phyloP scores from a whole-genome alignment of 2,113 vertebrate genomes.

The Epinephelus cyanopodus region DNA sequence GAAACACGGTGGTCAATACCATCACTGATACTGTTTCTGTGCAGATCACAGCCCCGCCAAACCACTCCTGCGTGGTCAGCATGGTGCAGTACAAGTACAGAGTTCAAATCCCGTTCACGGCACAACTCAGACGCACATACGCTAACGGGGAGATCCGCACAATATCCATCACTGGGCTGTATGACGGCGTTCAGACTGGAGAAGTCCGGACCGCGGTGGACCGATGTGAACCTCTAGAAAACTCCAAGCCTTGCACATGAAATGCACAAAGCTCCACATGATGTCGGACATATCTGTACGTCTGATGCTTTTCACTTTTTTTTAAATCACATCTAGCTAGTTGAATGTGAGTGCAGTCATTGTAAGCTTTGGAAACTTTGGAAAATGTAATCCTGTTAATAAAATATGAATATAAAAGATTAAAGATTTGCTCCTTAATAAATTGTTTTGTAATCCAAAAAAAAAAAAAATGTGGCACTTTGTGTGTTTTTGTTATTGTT shows the following conservation, averaged over 20 bases:
- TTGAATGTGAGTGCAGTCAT: too few relatives aligned
- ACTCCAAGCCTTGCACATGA: neutral
- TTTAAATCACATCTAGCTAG: too few relatives aligned
- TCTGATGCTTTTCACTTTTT: too few relatives aligned
- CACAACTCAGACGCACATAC: neutral
- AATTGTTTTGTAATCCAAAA: too few relatives aligned
- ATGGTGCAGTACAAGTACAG: neutral
- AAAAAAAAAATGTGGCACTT: too few relatives aligned
- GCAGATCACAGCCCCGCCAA: neutral
- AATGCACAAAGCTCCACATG: neutral
- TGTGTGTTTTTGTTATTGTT: too few relatives aligned
- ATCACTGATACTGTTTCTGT: neutral
- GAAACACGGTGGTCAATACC: neutral
- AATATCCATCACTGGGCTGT: neutral
- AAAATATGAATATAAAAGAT: too few relatives aligned
- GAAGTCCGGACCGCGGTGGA: neutral
- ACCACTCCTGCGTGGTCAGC: neutral
- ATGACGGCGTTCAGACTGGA: fast-evolving
- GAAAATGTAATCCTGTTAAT: too few relatives aligned
- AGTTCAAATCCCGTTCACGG: slow-evolving; percentile 6
- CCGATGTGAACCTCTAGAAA: neutral
- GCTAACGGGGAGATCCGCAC: neutral
- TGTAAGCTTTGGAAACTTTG: too few relatives aligned
- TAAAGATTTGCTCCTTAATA: too few relatives aligned
- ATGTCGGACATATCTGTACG: too few relatives aligned